Evolutionary conservation across 2,888 invertebrate genomes (phyloP).

Genomic region (Pimpla rufipes): DNA sequence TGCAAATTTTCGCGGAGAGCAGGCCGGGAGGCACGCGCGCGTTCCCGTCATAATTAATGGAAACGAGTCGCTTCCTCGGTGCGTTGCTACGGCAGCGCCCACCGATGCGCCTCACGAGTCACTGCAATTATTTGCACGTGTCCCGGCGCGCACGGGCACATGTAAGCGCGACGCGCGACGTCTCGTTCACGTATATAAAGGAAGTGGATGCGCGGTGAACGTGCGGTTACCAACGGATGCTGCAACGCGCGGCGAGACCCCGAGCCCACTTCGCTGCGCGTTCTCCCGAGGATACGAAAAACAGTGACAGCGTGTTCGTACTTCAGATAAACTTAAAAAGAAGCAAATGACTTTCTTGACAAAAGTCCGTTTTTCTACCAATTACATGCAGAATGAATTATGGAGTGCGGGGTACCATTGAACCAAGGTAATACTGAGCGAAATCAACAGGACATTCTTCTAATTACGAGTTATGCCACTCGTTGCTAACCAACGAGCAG

Average conservation of each 20-base stretch:
- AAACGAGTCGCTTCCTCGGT: conserved; percentile 34
- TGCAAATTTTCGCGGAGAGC: conserved; percentile 57
- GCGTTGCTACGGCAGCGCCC: background rate
- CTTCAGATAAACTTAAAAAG: background rate
- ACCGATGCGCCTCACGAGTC: conserved; percentile 37
- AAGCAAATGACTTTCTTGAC: background rate
- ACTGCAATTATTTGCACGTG: conserved; percentile 62
- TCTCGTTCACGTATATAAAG: conserved; percentile 7
- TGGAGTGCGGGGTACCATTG: background rate
- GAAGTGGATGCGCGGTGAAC: conserved; percentile 9
- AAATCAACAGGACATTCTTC: background rate
- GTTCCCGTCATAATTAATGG: conserved; percentile 62
- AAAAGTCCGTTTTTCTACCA: background rate
- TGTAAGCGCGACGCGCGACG: conserved; percentile 21
- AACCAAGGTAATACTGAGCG: background rate
- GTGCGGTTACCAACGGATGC: conserved; percentile 5
- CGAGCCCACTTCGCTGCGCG: background rate
- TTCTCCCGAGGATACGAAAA: background rate
- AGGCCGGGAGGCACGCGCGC: conserved; percentile 47
- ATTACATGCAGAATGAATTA: background rate
- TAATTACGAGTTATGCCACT: no score
- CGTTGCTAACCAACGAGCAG: no score
- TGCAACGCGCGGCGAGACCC: background rate
- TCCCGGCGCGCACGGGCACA: conserved; percentile 5
- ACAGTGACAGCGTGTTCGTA: background rate